Conservation (phyloP, 2,113 vertebrate genomes). For the Phrynocephalus versicolor region DNA sequence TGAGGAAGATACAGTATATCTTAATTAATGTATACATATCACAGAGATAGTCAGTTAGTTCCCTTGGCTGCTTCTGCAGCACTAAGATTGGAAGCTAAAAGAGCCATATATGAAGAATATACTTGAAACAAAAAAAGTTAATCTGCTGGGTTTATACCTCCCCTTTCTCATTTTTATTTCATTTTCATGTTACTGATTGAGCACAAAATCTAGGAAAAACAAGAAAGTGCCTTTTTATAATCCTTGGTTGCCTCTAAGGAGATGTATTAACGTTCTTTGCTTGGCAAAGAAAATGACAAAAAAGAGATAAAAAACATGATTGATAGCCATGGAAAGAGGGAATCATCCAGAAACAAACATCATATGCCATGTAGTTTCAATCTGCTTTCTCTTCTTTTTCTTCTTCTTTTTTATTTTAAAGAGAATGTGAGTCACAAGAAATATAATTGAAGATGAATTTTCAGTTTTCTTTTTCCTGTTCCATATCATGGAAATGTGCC, state of each 20-base stretch:
- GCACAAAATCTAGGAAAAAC: conserved; percentile 59
- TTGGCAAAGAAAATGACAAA: conserved; percentile 49
- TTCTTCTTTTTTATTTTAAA: too few relatives aligned
- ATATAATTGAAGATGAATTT: conserved; percentile 47
- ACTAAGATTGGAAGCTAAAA: conserved; percentile 41
- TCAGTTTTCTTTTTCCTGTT: neutral
- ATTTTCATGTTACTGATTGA: conserved; percentile 56
- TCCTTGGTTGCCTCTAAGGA: conserved; percentile 45
- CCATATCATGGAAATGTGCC: conserved; percentile 28
- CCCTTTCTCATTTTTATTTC: conserved; percentile 66
- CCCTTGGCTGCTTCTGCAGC: conserved; percentile 30
- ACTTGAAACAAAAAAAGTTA: conserved; percentile 65
- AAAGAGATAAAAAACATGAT: conserved; percentile 43
- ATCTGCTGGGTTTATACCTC: conserved; percentile 56
- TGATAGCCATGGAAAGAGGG: conserved; percentile 55
- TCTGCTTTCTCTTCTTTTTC: too few relatives aligned
- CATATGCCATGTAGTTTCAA: conserved; percentile 54
- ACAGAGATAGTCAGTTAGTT: conserved; percentile 25
- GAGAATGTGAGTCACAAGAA: conserved; percentile 50
- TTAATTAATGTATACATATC: conserved; percentile 42
- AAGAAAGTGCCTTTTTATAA: conserved; percentile 58
- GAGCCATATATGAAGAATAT: conserved; percentile 43
- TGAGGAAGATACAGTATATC: neutral
- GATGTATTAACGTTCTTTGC: conserved; percentile 46
- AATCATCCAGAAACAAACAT: conserved; percentile 47